phyloP scores from a whole-genome alignment of 2,888 invertebrate species.

The Eilema sororculum region DNA sequence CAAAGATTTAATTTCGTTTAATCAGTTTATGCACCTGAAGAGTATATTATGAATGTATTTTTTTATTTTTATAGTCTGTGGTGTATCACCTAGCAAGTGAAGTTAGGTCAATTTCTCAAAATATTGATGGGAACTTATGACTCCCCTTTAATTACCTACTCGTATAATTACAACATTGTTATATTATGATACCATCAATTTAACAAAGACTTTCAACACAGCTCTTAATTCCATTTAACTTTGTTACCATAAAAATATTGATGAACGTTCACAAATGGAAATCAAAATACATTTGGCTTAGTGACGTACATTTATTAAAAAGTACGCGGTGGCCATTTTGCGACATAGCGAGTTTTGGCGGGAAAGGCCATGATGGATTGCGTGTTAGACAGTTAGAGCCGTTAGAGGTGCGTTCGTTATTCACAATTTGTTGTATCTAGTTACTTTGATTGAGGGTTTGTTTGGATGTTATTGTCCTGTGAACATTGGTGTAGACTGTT shows the following conservation, averaged over 20 bases:
- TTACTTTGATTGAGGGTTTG: constrained; percentile 47
- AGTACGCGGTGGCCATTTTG: constrained; percentile 55
- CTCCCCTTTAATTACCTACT: no score
- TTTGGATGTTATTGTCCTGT: constrained; percentile 19
- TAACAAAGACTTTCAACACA: background rate
- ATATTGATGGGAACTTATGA: no score
- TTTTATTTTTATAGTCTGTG: no score
- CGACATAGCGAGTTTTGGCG: constrained; percentile 63
- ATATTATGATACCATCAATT: no score
- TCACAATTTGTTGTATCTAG: constrained; percentile 58
- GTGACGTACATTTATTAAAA: constrained; percentile 50
- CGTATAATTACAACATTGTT: no score
- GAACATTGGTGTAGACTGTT: no score
- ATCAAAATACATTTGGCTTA: constrained; percentile 37
- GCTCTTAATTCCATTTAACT: background rate
- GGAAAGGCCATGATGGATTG: constrained; percentile 70
- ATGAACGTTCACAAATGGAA: constrained; percentile 32
- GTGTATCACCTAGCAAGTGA: no score
- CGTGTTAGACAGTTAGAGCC: constrained; percentile 64
- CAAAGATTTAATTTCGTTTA: no score
- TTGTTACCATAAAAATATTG: constrained; percentile 25
- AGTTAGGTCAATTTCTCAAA: no score
- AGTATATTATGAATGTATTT: no score
- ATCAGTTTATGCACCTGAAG: no score
- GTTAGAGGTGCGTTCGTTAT: constrained; percentile 55